Conservation (phyloP, 2,888 invertebrate species). For the Phorcus lineatus region DNA sequence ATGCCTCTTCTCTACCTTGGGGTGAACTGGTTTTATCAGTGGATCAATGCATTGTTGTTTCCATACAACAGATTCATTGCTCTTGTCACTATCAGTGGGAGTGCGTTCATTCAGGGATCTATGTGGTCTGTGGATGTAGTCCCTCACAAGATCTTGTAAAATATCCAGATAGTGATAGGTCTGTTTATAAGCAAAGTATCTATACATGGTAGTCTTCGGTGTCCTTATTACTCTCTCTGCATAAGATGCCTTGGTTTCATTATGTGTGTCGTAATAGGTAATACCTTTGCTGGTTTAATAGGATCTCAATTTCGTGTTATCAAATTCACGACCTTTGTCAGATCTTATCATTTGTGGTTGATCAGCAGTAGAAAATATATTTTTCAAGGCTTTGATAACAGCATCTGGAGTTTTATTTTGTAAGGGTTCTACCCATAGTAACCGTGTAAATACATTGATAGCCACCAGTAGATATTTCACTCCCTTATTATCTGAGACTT, state of each 20-base stretch:
- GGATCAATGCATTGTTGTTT: too few relatives aligned
- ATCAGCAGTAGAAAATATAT: not conserved
- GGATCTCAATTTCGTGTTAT: not conserved
- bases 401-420: not conserved
- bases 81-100: too few relatives aligned
- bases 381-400: not conserved
- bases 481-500: not conserved
- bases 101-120: too few relatives aligned
- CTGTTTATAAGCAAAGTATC: not conserved
- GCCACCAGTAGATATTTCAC: not conserved
- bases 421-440: not conserved
- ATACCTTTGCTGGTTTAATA: not conserved
- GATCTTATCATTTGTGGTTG: not conserved
- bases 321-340: not conserved
- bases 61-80: too few relatives aligned
- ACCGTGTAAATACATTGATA: not conserved
- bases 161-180: not conserved
- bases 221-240: not conserved
- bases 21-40: too few relatives aligned
- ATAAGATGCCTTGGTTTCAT: constrained; percentile 1
- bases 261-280: not conserved
- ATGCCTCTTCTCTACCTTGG: too few relatives aligned
- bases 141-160: too few relatives aligned
- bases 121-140: too few relatives aligned
- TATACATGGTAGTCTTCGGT: not conserved